A percentile compares a stretch with the other conserved stretches of the same genome.
phyloP scores from a whole-genome alignment of 2,113 vertebrate species.

The Microtus richardsoni region DNA sequence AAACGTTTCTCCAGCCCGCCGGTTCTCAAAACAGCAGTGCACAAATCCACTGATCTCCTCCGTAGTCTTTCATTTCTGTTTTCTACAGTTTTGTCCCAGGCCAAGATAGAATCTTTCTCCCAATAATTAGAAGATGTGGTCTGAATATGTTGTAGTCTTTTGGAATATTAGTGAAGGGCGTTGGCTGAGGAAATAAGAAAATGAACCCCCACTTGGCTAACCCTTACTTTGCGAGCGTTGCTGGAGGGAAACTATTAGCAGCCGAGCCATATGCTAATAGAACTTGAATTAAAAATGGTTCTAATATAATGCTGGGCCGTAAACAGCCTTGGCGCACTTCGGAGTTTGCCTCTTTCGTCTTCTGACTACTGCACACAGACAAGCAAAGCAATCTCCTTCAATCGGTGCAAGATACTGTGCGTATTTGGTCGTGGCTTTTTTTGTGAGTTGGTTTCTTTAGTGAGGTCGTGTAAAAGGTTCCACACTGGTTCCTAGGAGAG shows the following conservation, averaged over 20 bases:
- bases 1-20: constrained; percentile 21
- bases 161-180: background rate
- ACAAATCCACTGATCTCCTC: background rate
- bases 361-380: background rate
- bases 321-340: constrained; percentile 23
- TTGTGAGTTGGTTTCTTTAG: background rate
- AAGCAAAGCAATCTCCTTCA: background rate
- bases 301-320: background rate
- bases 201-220: background rate
- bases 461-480: background rate
- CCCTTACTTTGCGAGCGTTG: background rate
- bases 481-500: background rate
- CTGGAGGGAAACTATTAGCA: background rate
- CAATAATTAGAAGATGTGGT: background rate
- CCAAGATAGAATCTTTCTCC: background rate
- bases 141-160: constrained; percentile 28
- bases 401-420: background rate
- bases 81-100: background rate
- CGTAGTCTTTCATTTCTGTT: background rate
- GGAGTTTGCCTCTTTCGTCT: background rate
- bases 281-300: background rate
- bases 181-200: constrained; percentile 5
- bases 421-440: background rate
- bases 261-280: background rate
- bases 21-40: background rate